phyloP scores from a whole-genome alignment of 1,140 invertebrate genomes.

The Wiebesia pumilae region DNA sequence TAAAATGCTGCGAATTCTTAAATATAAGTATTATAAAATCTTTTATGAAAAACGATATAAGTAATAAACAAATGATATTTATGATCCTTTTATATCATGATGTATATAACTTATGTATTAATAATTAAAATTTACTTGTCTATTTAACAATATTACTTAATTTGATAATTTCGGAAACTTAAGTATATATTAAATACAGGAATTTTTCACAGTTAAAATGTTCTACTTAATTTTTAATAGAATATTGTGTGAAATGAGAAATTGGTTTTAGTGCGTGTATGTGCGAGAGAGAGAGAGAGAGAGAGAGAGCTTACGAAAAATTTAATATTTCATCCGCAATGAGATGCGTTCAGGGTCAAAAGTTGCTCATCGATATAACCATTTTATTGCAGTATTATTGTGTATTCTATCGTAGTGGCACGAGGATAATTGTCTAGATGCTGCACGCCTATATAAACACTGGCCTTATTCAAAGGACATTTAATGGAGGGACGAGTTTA shows the following conservation, averaged over 20 bases:
- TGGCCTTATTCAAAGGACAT: constrained; percentile 22
- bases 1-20: too few species aligned
- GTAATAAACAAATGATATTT: too few species aligned
- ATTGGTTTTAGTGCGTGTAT: too few species aligned
- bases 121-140: too few species aligned
- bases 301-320: neutral
- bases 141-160: too few species aligned
- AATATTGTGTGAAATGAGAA: neutral
- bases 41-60: too few species aligned
- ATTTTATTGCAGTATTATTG: constrained; percentile 39
- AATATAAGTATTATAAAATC: too few species aligned
- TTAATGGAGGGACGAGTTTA: constrained; percentile 25
- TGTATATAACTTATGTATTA: too few species aligned
- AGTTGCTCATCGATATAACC: neutral
- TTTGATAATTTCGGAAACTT: too few species aligned
- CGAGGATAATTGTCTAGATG: constrained; percentile 32
- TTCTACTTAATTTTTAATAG: neutral
- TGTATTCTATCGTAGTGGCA: neutral
- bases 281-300: neutral
- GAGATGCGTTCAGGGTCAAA: constrained; percentile 48
- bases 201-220: neutral
- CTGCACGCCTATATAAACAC: neutral
- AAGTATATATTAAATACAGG: too few species aligned
- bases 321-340: constrained; percentile 31
- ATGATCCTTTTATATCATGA: too few species aligned